These are phyloP conservation scores for Pseudochaenichthys georgianus DNA, from an alignment of 2,797 vertebrate species.

Conservation along the genomic window DNA sequence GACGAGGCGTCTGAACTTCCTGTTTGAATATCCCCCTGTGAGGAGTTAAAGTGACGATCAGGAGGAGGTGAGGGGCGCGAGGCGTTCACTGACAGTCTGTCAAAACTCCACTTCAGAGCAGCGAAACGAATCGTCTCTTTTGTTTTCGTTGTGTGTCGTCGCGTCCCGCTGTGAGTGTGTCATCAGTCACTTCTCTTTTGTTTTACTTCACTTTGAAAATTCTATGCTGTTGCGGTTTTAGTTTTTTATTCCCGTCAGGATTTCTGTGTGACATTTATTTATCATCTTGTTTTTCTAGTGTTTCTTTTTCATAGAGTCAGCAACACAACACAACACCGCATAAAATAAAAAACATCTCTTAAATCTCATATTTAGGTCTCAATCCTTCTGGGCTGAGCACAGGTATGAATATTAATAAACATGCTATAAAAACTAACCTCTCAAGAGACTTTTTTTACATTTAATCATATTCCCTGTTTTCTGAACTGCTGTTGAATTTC, in stretches of 20 bases:
- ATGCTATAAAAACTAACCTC: background rate
- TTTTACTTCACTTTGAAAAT: background rate
- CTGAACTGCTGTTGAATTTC: too few relatives aligned
- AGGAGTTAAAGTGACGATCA: slow-evolving; percentile 13
- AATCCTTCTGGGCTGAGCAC: too few relatives aligned
- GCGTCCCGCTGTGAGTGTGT: too few relatives aligned
- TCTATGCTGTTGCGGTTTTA: background rate
- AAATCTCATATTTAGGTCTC: background rate
- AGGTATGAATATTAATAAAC: background rate
- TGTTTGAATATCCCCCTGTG: slow-evolving; percentile 1
- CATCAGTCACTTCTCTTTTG: background rate
- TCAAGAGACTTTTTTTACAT: background rate
- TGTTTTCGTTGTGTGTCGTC: too few relatives aligned
- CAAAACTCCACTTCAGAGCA: slow-evolving; percentile 7
- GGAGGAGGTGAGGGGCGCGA: slow-evolving; percentile 1
- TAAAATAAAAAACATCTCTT: background rate
- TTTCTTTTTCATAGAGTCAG: background rate
- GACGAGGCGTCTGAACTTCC: slow-evolving; percentile 10
- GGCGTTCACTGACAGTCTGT: slow-evolving; percentile 35
- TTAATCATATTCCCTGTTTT: background rate
- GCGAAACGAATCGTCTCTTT: background rate
- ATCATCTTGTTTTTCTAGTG: background rate
- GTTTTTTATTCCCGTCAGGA: slow-evolving; percentile 15
- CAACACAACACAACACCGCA: background rate
- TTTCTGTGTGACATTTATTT: slow-evolving; percentile 8